These are phyloP conservation scores for Sicus ferrugineus DNA, from an alignment of 2,888 invertebrate genomes.

Conservation along the genomic window DNA sequence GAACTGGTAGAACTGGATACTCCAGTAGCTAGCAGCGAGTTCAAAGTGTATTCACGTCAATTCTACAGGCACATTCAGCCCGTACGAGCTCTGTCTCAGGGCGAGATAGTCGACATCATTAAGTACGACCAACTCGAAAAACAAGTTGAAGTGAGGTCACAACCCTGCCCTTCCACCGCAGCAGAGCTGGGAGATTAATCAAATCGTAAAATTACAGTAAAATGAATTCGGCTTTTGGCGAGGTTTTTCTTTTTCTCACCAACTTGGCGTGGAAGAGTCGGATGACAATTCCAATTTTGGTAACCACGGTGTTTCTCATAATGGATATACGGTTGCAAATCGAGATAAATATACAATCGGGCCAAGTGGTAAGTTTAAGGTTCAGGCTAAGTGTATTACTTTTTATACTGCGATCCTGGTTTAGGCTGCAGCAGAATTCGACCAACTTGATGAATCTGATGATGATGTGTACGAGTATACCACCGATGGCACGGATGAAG, in stretches of 20 bases:
- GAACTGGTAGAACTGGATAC: slow-evolving; percentile 60
- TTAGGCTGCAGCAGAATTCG: slow-evolving; percentile 58
- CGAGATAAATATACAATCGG: slow-evolving; percentile 71
- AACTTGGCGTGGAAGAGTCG: slow-evolving; percentile 77
- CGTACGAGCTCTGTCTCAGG: slow-evolving; percentile 66
- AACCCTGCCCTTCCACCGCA: slow-evolving; percentile 9
- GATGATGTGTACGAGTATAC: slow-evolving; percentile 48
- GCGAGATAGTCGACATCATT: slow-evolving; percentile 67
- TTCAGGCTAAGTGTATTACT: background rate
- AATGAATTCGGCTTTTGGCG: slow-evolving; percentile 64
- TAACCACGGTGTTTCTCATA: slow-evolving; percentile 72
- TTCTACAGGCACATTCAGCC: slow-evolving; percentile 66
- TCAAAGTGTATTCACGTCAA: slow-evolving; percentile 56
- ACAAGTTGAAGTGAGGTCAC: slow-evolving; percentile 40
- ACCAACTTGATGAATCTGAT: slow-evolving; percentile 48
- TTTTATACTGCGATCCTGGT: background rate
- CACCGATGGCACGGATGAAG: slow-evolving; percentile 49
- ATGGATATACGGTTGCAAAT: slow-evolving; percentile 74
- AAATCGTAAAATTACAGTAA: background rate
- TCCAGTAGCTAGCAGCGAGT: slow-evolving; percentile 61
- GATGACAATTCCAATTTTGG: slow-evolving; percentile 72
- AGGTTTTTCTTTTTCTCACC: slow-evolving; percentile 72
- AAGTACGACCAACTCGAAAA: slow-evolving; percentile 67
- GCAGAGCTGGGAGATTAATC: background rate
- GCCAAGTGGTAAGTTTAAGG: slow-evolving; percentile 53